Conservation (phyloP, 2,113 vertebrate genomes). For the Hypomesus transpacificus region DNA sequence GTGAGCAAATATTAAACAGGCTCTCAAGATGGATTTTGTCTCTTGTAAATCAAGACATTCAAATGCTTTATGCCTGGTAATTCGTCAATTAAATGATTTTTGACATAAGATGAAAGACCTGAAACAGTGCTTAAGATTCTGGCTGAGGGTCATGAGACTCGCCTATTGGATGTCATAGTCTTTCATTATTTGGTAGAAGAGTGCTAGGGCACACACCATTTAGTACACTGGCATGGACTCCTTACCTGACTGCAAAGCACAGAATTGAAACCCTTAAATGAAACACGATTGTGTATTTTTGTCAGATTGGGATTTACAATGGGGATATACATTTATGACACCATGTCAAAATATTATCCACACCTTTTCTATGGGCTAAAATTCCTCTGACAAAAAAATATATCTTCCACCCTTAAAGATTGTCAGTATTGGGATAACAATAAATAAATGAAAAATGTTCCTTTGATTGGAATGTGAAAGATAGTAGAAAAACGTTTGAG, state of each 20-base stretch:
- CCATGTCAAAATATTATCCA: neutral
- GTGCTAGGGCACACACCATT: no score
- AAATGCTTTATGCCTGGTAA: conserved; percentile 44
- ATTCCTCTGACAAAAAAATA: neutral
- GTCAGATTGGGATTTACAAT: neutral
- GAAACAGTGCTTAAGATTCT: neutral
- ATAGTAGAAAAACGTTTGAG: conserved; percentile 12
- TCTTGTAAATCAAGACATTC: conserved; percentile 33
- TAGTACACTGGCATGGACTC: no score
- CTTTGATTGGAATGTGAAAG: conserved; percentile 27
- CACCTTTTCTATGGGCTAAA: neutral
- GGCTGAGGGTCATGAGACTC: neutral
- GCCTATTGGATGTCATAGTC: no score
- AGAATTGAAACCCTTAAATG: neutral
- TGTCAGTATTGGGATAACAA: conserved; percentile 58
- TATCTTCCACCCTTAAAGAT: conserved; percentile 45
- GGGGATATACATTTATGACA: neutral
- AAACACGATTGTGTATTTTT: no score
- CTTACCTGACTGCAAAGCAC: neutral
- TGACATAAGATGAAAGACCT: neutral
- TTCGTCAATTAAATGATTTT: conserved; percentile 39
- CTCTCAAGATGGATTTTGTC: conserved; percentile 44
- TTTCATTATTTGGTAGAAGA: no score
- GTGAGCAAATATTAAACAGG: neutral
- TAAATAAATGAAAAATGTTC: conserved; percentile 61